phyloP scores from a whole-genome alignment of 30 jellyfish, hydroid and myxozoan genomes.

The Turritopsis rubra region DNA sequence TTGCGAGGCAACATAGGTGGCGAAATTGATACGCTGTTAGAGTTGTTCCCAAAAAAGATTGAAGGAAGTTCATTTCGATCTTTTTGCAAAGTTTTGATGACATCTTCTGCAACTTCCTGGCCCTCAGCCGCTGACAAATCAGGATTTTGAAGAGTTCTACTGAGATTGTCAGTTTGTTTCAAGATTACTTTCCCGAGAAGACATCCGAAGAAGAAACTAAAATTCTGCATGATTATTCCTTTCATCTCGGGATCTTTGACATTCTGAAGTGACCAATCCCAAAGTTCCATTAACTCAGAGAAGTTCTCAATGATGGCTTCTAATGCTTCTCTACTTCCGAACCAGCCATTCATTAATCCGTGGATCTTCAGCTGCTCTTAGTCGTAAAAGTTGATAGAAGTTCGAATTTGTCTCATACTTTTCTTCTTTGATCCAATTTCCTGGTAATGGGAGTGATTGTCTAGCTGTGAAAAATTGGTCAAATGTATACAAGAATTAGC shows the following conservation, averaged over 20 bases:
- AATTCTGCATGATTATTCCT: neutral
- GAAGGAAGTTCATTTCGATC: neutral
- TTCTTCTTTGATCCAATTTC: neutral
- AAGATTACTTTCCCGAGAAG: neutral
- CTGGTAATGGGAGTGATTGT: neutral
- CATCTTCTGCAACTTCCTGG: neutral
- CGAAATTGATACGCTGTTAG: neutral
- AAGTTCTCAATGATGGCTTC: neutral
- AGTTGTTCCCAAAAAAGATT: neutral
- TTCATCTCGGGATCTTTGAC: constrained; percentile 2
- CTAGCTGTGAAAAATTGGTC: too few relatives aligned
- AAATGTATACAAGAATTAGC: too few relatives aligned
- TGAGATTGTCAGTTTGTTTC: constrained; percentile 19
- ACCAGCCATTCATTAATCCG: constrained; percentile 45
- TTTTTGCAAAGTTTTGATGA: neutral
- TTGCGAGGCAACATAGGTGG: neutral
- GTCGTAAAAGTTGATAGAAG: constrained; percentile 43
- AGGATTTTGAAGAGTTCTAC: neutral
- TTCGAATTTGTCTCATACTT: constrained; percentile 28
- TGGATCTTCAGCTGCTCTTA: constrained; percentile 59
- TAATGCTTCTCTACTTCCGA: constrained; percentile 38
- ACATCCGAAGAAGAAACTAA: neutral
- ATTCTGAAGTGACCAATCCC: neutral
- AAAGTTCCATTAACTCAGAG: neutral
- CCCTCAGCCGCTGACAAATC: neutral